A percentile compares a stretch with the other conserved stretches of the same genome.
Evolutionary conservation across 2,888 invertebrate genomes (phyloP).

Genomic region (Xestia ashworthii): DNA sequence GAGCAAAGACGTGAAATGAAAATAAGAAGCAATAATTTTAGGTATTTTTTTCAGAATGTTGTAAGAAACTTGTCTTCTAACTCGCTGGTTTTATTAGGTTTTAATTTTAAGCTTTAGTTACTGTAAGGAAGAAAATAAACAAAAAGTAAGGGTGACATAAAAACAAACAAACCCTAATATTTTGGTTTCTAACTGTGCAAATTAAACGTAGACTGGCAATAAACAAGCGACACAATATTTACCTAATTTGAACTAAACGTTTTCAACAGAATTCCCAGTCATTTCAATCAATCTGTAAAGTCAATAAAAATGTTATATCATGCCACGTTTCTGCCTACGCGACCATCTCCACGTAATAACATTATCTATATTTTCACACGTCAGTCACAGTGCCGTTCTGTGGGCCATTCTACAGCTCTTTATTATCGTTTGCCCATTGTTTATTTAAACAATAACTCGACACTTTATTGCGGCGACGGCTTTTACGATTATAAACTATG

Average conservation of each 20-base stretch:
- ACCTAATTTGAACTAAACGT: neutral
- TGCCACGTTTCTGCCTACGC: constrained; percentile 44
- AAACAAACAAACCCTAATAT: neutral
- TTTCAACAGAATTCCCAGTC: neutral
- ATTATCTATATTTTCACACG: constrained; percentile 82
- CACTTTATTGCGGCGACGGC: constrained; percentile 84
- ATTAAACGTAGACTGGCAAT: neutral
- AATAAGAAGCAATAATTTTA: neutral
- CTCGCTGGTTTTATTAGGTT: neutral
- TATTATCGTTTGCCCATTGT: constrained; percentile 85
- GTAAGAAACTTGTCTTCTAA: neutral
- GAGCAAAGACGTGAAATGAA: neutral
- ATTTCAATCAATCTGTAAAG: neutral
- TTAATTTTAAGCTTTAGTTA: neutral
- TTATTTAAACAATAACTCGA: constrained; percentile 88
- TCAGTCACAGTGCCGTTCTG: constrained; percentile 80
- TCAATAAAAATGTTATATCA: constrained; percentile 3
- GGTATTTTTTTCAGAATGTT: neutral
- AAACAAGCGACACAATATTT: neutral
- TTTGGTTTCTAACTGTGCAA: neutral
- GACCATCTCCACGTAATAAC: constrained; percentile 50
- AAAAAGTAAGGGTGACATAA: neutral
- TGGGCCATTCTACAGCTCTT: constrained; percentile 83
- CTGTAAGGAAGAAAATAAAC: neutral
- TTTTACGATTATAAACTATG: constrained; percentile 86